Evolutionary conservation across 2,888 invertebrate species (phyloP).

Genomic region (Pammene aurita): DNA sequence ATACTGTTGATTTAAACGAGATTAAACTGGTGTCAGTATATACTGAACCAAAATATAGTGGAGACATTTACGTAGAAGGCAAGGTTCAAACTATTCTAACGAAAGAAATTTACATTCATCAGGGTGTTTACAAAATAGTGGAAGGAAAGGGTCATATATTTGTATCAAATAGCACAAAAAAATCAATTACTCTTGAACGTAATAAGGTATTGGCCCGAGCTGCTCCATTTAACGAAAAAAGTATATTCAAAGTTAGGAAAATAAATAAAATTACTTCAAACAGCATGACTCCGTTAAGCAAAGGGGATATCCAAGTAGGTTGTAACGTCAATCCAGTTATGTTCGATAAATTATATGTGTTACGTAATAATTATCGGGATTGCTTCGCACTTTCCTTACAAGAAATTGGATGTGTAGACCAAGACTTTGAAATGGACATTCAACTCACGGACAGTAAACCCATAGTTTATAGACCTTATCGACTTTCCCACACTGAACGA

Average conservation of each 20-base stretch:
- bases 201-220: background rate
- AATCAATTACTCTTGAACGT: background rate
- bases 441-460: background rate
- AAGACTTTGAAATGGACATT: background rate
- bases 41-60: conserved; percentile 3
- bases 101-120: conserved; percentile 11
- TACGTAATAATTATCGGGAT: conserved; percentile 24
- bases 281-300: background rate
- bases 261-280: background rate
- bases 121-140: conserved; percentile 5
- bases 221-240: background rate
- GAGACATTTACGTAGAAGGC: conserved; percentile 12
- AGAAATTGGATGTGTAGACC: conserved; percentile 25
- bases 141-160: conserved; percentile 7
- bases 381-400: conserved; percentile 28
- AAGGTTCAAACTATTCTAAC: conserved; percentile 8
- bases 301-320: background rate
- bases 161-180: conserved; percentile 1
- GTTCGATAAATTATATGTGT: conserved; percentile 5
- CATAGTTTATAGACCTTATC: no score
- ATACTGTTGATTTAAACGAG: background rate
- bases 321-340: background rate
- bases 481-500: no score
- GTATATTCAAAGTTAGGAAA: background rate
- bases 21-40: background rate